Percentiles rank a stretch among this genome's conserved stretches.
These are phyloP conservation scores for Sylvicola fuscatus DNA, from an alignment of 2,888 invertebrate genomes.

Conservation along the genomic window DNA sequence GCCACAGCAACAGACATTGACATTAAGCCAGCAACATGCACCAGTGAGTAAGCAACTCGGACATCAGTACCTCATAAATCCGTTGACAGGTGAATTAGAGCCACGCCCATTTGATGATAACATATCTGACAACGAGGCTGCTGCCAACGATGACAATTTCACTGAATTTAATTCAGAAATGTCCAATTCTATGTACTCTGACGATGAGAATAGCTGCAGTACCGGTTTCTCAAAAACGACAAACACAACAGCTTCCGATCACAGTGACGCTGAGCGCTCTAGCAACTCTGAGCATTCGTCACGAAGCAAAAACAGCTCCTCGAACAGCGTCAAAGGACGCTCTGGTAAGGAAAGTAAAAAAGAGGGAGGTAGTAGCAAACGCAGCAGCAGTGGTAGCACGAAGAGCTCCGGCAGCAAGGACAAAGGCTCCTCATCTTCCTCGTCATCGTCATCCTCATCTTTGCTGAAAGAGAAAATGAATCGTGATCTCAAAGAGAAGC, in stretches of 20 bases:
- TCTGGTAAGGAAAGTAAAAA: slow-evolving; percentile 3
- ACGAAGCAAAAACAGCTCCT: slow-evolving; percentile 13
- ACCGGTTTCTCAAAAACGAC: slow-evolving; percentile 27
- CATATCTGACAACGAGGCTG: slow-evolving; percentile 35
- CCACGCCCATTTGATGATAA: slow-evolving; percentile 50
- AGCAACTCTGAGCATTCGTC: slow-evolving; percentile 30
- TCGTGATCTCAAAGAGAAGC: slow-evolving; percentile 19
- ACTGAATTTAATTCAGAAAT: slow-evolving; percentile 23
- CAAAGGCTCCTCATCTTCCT: slow-evolving; percentile 14
- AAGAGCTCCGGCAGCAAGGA: slow-evolving; percentile 5
- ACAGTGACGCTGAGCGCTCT: slow-evolving; percentile 28
- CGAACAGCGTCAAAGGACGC: neutral
- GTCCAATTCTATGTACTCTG: slow-evolving; percentile 32
- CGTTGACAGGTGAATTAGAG: slow-evolving; percentile 70
- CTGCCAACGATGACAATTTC: slow-evolving; percentile 24
- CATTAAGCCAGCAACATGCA: slow-evolving; percentile 2
- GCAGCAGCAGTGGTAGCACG: slow-evolving; percentile 3
- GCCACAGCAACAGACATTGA: neutral
- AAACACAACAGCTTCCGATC: slow-evolving; percentile 22
- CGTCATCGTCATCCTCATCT: slow-evolving; percentile 6
- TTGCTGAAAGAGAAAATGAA: slow-evolving; percentile 20
- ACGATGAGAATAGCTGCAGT: slow-evolving; percentile 33
- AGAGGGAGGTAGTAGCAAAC: neutral
- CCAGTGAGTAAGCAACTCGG: slow-evolving; percentile 37
- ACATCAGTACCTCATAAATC: slow-evolving; percentile 73